These are phyloP conservation scores for Gryon sp. DNA, from an alignment of 1,140 invertebrate genomes.

Conservation along the genomic window DNA sequence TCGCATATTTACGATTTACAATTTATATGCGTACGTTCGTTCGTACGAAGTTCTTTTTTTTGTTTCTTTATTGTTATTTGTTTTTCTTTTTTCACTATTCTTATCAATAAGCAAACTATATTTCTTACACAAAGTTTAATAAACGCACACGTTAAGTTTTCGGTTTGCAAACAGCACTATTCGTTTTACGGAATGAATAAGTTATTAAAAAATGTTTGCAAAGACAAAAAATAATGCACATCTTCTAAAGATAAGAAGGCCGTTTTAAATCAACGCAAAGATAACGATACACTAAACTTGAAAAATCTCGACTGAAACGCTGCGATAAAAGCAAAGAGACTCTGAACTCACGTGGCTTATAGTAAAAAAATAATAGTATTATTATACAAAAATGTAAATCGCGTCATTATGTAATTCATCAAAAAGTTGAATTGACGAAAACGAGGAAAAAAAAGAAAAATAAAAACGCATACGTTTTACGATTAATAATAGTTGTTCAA, in stretches of 20 bases:
- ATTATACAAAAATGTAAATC: constrained; percentile 2
- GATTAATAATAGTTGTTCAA: background rate
- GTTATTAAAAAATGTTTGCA: constrained; percentile 3
- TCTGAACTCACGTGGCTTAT: constrained; percentile 48
- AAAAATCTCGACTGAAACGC: constrained; percentile 43
- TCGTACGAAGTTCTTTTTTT: background rate
- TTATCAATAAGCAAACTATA: background rate
- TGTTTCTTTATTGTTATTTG: too few species aligned
- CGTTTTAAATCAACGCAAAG: constrained; percentile 45
- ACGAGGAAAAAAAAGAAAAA: too few species aligned
- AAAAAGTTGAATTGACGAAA: background rate
- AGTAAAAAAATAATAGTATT: constrained; percentile 8
- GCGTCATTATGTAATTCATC: constrained; percentile 4
- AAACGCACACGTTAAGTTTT: too few species aligned
- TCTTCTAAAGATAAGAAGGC: constrained; percentile 44
- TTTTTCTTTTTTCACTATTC: background rate
- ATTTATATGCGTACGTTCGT: constrained; percentile 19
- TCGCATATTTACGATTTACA: constrained; percentile 13
- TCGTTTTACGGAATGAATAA: constrained; percentile 15
- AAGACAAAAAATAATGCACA: constrained; percentile 21
- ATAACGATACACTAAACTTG: constrained; percentile 51
- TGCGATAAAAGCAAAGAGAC: constrained; percentile 55
- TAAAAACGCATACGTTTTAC: background rate
- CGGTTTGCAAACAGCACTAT: constrained; percentile 19
- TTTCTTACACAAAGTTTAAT: too few species aligned